Evolutionary conservation across 92 coral and sea anemone genomes (phyloP), one percentile per base, ranked within the genome.

Genomic region (Zoanthus gigantus): DNA sequence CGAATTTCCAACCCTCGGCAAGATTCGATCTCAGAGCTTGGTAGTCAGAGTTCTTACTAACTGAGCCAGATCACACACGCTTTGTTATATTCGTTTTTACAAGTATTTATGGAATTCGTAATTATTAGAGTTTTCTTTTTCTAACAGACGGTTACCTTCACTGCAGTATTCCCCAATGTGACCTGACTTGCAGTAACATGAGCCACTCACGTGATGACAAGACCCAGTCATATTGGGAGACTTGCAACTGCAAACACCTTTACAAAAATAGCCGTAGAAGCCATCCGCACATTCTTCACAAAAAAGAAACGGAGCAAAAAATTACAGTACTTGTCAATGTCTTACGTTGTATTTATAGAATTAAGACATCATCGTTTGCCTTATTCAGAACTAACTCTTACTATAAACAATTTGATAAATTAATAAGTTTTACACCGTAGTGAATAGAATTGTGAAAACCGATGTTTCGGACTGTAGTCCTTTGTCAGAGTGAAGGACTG

Each of bases 161-260:
- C 83, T 88, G 82, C 96, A 91, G 48, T 9, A 77, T 23, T 53
- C 42, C 0, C 96, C 96, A 0, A 68, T 72, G 78, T 60, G 92
- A 12, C 98, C 98, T 9, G 96, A 78, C 63, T 79, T 90, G 54
- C 98, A 96, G 68, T 87, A 73, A 58, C 98, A 94, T 72, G 82
- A 72, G 77, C 98, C 98, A 72, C 86, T 86, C 88, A 85, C 91
- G 90, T 89, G 93, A 79, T 93, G 90, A 88, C 99, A 96, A 53
- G 52, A 82, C 31, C 71, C 76, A 34, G 86, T 88, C 94, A 93
- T 93, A 11, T 85, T 63, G 23, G 88, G 89, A 30, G 71, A 69
- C 15, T 30, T 18, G 46, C 98, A 94, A 42, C 68, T 71, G 44
- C 98, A 94, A 17, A 72, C 6, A 15, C 81, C 74, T 71, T 34